Conservation (phyloP, 2,797 vertebrate species). For the Falco concolor region DNA sequence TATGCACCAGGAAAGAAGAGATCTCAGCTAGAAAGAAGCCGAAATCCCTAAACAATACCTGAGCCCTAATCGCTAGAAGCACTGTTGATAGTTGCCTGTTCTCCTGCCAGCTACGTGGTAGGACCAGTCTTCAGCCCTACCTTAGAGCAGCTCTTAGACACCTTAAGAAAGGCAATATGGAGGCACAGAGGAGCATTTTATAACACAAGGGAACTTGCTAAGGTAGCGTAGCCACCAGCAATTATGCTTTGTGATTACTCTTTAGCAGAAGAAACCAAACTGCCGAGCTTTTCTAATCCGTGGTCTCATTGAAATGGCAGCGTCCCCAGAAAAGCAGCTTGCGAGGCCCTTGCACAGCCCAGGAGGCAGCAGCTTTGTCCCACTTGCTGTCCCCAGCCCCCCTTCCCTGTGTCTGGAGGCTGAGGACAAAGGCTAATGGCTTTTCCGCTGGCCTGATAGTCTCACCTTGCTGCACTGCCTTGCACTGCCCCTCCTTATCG, state of each 20-base stretch:
- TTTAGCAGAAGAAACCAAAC: not conserved
- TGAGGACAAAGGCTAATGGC: not conserved
- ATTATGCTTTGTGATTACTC: not conserved
- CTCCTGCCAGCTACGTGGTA: not conserved
- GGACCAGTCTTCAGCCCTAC: not conserved
- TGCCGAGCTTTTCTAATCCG: not conserved
- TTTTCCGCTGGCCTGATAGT: not conserved
- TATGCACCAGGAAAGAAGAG: not conserved
- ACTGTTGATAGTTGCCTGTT: not conserved
- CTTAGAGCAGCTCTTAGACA: not conserved
- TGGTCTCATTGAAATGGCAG: not conserved
- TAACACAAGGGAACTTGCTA: not conserved
- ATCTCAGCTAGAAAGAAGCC: not conserved
- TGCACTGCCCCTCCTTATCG: conserved; percentile 44
- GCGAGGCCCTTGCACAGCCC: not conserved
- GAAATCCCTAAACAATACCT: not conserved
- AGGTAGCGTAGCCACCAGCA: not conserved
- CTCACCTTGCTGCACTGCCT: conserved; percentile 55
- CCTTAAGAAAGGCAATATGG: not conserved
- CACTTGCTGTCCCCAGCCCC: not conserved
- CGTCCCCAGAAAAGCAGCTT: not conserved
- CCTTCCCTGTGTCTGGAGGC: not conserved
- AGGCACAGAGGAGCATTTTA: not conserved
- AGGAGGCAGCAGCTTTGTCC: not conserved
- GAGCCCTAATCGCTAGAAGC: not conserved